These are phyloP conservation scores for Wiebesia pumilae DNA, from an alignment of 1,140 invertebrate genomes.

Conservation along the genomic window DNA sequence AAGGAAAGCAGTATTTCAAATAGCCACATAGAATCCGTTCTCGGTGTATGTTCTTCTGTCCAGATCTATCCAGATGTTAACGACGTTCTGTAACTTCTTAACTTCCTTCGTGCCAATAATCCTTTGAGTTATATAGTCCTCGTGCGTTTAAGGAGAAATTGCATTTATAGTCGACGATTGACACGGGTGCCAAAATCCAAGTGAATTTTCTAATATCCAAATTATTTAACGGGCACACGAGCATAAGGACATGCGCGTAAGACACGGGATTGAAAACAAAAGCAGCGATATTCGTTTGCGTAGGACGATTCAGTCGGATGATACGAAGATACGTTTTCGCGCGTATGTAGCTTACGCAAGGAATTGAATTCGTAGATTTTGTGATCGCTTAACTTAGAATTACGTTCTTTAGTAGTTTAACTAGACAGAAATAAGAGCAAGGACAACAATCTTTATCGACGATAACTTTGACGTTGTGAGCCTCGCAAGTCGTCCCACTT, in stretches of 20 bases:
- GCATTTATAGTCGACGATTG: neutral
- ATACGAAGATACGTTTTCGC: neutral
- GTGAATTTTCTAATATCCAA: neutral
- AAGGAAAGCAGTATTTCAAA: neutral
- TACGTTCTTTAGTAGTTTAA: neutral
- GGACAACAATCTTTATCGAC: neutral
- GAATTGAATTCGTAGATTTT: conserved; percentile 51
- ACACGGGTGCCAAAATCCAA: neutral
- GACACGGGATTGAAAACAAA: conserved; percentile 33
- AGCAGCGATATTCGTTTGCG: neutral
- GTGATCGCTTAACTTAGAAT: conserved; percentile 49
- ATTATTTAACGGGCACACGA: too few species aligned
- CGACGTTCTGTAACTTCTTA: neutral
- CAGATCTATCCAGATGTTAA: neutral
- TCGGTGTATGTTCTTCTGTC: neutral
- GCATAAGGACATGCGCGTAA: conserved; percentile 6
- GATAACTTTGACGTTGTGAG: neutral
- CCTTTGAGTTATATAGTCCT: neutral
- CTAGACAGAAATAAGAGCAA: neutral
- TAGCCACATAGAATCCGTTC: neutral
- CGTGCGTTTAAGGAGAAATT: neutral
- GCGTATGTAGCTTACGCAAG: conserved; percentile 46
- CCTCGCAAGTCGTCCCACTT: neutral
- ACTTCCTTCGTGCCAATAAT: neutral
- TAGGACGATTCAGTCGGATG: neutral